Evolutionary conservation across 2,888 invertebrate genomes (phyloP).

Genomic region (Julus scandinavius): DNA sequence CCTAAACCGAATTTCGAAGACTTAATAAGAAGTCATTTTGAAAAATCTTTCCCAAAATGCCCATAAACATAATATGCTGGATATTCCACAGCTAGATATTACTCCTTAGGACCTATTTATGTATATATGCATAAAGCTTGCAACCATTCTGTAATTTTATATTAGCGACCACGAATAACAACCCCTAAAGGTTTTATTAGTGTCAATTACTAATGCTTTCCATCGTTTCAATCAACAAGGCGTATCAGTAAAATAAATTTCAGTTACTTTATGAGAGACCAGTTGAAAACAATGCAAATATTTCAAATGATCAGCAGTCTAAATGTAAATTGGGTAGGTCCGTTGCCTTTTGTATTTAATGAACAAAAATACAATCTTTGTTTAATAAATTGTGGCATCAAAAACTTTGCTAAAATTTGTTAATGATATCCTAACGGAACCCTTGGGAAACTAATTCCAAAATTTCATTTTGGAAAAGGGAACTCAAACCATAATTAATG

Average conservation of each 20-base stretch:
- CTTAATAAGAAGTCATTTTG: background rate
- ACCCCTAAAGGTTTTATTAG: background rate
- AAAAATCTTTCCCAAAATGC: background rate
- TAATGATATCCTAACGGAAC: no score
- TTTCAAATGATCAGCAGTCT: background rate
- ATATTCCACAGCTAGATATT: background rate
- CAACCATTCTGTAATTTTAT: background rate
- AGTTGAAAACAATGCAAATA: background rate
- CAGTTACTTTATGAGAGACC: background rate
- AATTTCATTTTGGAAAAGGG: background rate
- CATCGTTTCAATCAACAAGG: background rate
- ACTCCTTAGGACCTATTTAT: background rate
- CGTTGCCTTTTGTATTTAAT: background rate
- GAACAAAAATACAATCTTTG: background rate
- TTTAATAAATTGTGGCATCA: no score
- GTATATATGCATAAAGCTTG: background rate
- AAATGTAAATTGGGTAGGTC: background rate
- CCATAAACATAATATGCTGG: background rate
- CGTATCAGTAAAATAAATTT: background rate
- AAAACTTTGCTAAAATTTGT: background rate
- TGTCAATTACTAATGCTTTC: background rate
- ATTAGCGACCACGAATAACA: background rate
- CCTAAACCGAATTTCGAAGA: background rate
- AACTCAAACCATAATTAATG: background rate
- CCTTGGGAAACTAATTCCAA: no score